Base-by-base conservation (phyloP, 2,113 vertebrate genomes). In the Sebastes fasciatus region DNA sequence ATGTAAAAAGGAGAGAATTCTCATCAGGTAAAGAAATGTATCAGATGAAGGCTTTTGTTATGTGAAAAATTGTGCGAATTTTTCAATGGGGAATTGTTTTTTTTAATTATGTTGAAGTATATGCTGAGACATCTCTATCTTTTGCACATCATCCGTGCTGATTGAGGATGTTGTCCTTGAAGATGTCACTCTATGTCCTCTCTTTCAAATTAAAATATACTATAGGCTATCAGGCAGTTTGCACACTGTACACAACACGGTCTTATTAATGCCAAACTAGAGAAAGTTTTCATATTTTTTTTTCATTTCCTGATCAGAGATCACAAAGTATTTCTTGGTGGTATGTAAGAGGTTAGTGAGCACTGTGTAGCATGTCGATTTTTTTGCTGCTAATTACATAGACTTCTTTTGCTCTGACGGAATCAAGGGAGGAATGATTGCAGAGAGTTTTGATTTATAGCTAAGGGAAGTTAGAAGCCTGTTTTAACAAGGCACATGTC, bases 401-500 rank as follows among this genome's bases (percentile, higher is more conserved):
- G 21, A 54, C 46, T 3, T 74, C 48, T 61, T 67, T 43, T 26
- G 52, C 1, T 0, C 43, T 58, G 10, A 42, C 34, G 58, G 63
- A 77, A 51, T 57, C n/a, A 19, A 23, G 11, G 19, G 23, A 46
- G 45, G n/a, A 21, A 49, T 57, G 17, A 64, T 67, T 85, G 77
- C 52, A 49, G 72, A 82, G 51, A 61, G 34, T 71, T 66, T 67
- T 72, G 60, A 68, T 74, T 69, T 58, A 74, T 49, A 77, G 16
- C 26, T 19, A 80, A 58, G 40, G 65, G 26, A 74, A 81, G n/a
- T 78, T 77, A 49, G 40, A 69, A 49, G 51, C 49, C 52, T 54
- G 48, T 62, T 52, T 73, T 84, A 64, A 63, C 67, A 63, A 77
- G 67, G 16, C 10, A n/a, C 4, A 57, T 4, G 1, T 57, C 23